These are phyloP conservation scores for Sitobion miscanthi DNA, from an alignment of 1,140 invertebrate species.

Conservation along the genomic window DNA sequence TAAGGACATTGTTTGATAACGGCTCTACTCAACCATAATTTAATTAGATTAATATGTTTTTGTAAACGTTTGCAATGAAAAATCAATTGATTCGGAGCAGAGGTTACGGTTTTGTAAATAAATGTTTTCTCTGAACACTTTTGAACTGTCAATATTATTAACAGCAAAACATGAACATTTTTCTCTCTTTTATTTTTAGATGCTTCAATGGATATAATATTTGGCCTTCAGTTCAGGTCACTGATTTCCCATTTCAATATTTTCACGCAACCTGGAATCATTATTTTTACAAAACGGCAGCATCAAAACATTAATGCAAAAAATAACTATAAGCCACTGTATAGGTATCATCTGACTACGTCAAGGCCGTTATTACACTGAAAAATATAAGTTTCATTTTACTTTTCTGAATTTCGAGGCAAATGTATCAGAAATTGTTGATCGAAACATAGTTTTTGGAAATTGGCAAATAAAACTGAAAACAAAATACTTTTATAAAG, in stretches of 20 bases:
- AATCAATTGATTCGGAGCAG: not conserved
- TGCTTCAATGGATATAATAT: not conserved
- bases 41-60: conserved; percentile 44
- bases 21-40: not conserved
- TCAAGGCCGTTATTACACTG: not conserved
- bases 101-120: conserved; percentile 26
- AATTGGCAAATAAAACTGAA: not conserved
- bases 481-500: not conserved
- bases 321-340: not conserved
- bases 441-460: not conserved
- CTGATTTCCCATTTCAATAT: conserved; percentile 17
- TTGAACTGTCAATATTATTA: not conserved
- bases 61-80: conserved; percentile 25
- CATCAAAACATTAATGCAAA: not conserved
- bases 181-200: conserved; percentile 7
- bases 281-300: not conserved
- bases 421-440: not conserved
- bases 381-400: not conserved
- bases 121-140: not conserved
- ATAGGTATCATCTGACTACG: not conserved
- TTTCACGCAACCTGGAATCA: not conserved
- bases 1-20: conserved; percentile 11
- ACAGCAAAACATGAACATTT: not conserved
- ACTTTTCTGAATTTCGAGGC: not conserved
- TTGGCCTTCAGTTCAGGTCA: not conserved